These are phyloP conservation scores for Brachyhypopomus gauderio DNA, from an alignment of 2,113 vertebrate species.

Conservation along the genomic window DNA sequence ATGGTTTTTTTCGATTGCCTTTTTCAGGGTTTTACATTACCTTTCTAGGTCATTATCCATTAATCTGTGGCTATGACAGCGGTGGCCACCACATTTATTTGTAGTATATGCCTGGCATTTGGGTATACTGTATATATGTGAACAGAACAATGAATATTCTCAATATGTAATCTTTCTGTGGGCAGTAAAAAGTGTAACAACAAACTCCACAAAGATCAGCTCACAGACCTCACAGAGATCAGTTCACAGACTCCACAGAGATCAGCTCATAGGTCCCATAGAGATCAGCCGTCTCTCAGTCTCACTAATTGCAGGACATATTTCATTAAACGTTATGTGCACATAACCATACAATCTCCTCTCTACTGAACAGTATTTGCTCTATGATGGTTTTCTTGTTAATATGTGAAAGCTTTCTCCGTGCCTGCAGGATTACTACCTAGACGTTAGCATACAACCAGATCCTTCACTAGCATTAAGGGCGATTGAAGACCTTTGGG, in stretches of 20 bases:
- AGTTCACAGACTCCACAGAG: not conserved
- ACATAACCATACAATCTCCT: not conserved
- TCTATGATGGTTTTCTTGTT: not conserved
- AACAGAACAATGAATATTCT: too few relatives aligned
- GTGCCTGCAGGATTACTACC: constrained; percentile 5
- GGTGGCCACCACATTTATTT: constrained; percentile 30
- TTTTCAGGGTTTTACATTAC: constrained; percentile 33
- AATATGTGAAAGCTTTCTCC: constrained; percentile 12
- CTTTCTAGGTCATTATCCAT: constrained; percentile 36
- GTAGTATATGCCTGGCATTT: not conserved
- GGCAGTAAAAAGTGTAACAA: not conserved
- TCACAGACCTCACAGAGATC: too few relatives aligned
- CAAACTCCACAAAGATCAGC: not conserved
- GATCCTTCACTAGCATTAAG: constrained; percentile 35
- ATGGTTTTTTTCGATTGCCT: constrained; percentile 30
- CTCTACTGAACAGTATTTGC: not conserved
- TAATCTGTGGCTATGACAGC: constrained; percentile 7
- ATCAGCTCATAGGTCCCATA: not conserved
- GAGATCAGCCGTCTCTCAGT: not conserved
- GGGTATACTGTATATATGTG: not conserved
- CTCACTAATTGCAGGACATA: not conserved
- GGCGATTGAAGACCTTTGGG: constrained; percentile 30
- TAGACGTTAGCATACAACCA: not conserved
- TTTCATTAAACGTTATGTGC: constrained; percentile 18
- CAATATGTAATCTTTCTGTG: not conserved